Evolutionary conservation across 1,140 invertebrate species (phyloP).

Genomic region (Achatina immaculata): DNA sequence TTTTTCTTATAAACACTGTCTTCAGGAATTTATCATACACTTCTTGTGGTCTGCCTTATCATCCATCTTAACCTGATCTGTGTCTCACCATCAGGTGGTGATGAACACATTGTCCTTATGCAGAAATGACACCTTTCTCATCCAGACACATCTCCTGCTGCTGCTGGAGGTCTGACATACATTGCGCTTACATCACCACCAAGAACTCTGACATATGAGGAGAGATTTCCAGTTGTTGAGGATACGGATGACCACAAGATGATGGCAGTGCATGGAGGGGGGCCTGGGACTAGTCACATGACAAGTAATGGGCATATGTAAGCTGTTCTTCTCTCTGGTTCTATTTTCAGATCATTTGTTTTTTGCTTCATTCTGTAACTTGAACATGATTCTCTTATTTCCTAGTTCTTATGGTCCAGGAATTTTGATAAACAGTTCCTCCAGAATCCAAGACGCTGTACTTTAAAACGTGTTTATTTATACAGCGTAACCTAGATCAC

Average conservation of each 20-base stretch:
- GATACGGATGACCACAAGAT: slow-evolving; percentile 14
- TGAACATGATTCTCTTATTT: too few species aligned
- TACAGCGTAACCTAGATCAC: too few species aligned
- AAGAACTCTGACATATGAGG: slow-evolving; percentile 51
- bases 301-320: slow-evolving; percentile 22
- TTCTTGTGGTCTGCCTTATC: too few species aligned
- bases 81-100: slow-evolving; percentile 40
- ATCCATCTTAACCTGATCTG: too few species aligned
- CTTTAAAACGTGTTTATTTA: too few species aligned
- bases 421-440: too few species aligned
- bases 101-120: slow-evolving; percentile 49
- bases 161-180: slow-evolving; percentile 39
- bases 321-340: not conserved
- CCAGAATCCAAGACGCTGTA: too few species aligned
- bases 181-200: slow-evolving; percentile 55
- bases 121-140: slow-evolving; percentile 33
- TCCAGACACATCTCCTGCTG: not conserved
- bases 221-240: slow-evolving; percentile 46
- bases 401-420: too few species aligned
- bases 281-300: not conserved
- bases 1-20: too few species aligned
- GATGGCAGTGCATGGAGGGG: not conserved
- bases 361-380: too few species aligned
- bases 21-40: too few species aligned
- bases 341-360: too few species aligned